Evolutionary conservation across 1,140 invertebrate genomes (phyloP).

Genomic region (Leptopilina clavipes): DNA sequence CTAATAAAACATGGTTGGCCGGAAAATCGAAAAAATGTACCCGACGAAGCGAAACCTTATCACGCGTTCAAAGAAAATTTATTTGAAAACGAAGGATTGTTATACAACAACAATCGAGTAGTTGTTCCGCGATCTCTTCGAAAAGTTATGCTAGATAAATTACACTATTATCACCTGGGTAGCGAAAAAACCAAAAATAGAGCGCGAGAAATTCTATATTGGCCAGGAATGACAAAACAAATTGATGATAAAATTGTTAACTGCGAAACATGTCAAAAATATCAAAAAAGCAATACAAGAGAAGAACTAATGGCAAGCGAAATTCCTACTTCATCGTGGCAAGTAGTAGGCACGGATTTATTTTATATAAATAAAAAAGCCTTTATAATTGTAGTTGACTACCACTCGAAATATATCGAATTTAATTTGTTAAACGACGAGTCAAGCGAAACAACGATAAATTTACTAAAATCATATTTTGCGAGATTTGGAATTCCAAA

Average conservation of each 20-base stretch:
- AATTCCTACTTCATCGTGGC: conserved; percentile 19
- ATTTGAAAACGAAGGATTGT: conserved; percentile 43
- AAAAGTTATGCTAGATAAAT: conserved; percentile 21
- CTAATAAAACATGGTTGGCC: not conserved
- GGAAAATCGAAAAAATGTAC: not conserved
- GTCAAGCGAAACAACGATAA: conserved; percentile 4
- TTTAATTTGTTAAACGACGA: conserved; percentile 40
- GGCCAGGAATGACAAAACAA: conserved; percentile 55
- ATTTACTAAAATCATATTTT: conserved; percentile 26
- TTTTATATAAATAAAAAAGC: conserved; percentile 57
- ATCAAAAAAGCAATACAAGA: not conserved
- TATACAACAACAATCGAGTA: conserved; percentile 41
- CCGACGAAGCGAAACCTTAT: conserved; percentile 39
- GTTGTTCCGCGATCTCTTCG: conserved; percentile 29
- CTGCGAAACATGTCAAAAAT: not conserved
- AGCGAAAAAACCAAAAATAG: conserved; percentile 39
- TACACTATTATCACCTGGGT: conserved; percentile 55
- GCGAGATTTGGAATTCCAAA: conserved; percentile 34
- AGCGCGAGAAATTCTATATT: conserved; percentile 57
- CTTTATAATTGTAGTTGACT: conserved; percentile 62
- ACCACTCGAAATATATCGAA: conserved; percentile 64
- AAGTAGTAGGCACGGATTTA: conserved; percentile 58
- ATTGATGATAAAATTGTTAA: conserved; percentile 43
- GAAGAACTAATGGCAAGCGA: not conserved
- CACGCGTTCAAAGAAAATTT: conserved; percentile 39